Conservation (phyloP, 2,797 vertebrate genomes). For the Muscicapa comitata region DNA sequence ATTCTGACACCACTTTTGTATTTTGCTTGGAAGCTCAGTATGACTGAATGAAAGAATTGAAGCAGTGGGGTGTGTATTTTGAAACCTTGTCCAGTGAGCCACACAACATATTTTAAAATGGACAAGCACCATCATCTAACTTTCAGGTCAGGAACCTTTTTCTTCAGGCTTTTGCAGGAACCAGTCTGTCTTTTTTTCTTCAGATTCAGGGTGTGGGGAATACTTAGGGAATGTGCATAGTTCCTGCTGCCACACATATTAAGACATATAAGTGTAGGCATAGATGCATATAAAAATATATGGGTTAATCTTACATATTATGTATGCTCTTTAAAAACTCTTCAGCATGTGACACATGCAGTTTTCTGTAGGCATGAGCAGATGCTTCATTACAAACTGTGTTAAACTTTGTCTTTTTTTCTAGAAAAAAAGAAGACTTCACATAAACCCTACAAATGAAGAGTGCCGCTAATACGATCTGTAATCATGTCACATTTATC, state of each 20-base stretch:
- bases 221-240: background rate
- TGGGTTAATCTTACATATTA: background rate
- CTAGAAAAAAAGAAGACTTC: background rate
- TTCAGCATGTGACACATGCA: background rate
- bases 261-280: background rate
- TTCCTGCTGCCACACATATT: background rate
- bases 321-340: background rate
- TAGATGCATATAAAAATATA: background rate
- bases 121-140: background rate
- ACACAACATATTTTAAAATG: background rate
- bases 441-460: background rate
- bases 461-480: fast-evolving
- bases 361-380: background rate
- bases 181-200: background rate
- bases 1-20: background rate
- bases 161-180: background rate
- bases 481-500: background rate
- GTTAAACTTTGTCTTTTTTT: background rate
- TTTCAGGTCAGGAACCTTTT: background rate
- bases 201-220: background rate
- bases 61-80: background rate
- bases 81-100: background rate
- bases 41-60: background rate
- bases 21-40: background rate
- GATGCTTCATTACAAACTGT: background rate